Base-by-base conservation (phyloP, 2,113 vertebrate species). In the Bufo bufo region DNA sequence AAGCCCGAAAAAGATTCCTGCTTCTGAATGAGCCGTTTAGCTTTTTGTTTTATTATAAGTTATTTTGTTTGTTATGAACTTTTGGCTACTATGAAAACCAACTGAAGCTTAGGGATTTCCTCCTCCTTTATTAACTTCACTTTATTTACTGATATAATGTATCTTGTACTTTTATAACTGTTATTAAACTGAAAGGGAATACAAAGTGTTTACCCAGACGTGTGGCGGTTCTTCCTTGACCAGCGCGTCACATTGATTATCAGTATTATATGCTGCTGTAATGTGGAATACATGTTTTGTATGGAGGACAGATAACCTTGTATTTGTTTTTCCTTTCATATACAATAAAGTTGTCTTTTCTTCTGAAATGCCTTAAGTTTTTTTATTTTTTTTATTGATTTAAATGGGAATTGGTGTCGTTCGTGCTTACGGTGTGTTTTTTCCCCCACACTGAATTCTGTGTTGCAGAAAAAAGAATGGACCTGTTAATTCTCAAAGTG, bases 221-320 rank as follows among this genome's bases (percentile, higher is more conserved):
- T 58, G 77, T 13, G n/a, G n/a, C n/a, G n/a, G n/a, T n/a, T n/a
- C n/a, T n/a, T n/a, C n/a, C n/a, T n/a, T n/a, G n/a, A n/a, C n/a
- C 17, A 49, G 17, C 77, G 59, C 54, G 66, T 58, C 79, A 2
- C 63, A 43, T 43, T 50, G 69, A 23, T 77, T 86, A 69, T 87
- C 86, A 87, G 79, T 87, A 87, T 87, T 87, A 87, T 87, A 82
- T 87, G 86, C 86, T 87, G 86, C 86, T 82, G 78, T 87, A 56
- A 69, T 81, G 75, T 80, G 23, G 71, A 19, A 72, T n/a, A n/a
- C n/a, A n/a, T n/a, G n/a, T n/a, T n/a, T 54, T 87, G 16, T 85
- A 49, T 82, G 49, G 71, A 63, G 63, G 80, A 33, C 33, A 33
- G 33, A 47, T 20, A 58, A 86, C 16, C 10, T 43, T 52, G 14